A percentile compares a stretch with the other conserved stretches of the same genome.
phyloP scores from a whole-genome alignment of 2,888 invertebrate genomes.

The Sinotaia quadrata region DNA sequence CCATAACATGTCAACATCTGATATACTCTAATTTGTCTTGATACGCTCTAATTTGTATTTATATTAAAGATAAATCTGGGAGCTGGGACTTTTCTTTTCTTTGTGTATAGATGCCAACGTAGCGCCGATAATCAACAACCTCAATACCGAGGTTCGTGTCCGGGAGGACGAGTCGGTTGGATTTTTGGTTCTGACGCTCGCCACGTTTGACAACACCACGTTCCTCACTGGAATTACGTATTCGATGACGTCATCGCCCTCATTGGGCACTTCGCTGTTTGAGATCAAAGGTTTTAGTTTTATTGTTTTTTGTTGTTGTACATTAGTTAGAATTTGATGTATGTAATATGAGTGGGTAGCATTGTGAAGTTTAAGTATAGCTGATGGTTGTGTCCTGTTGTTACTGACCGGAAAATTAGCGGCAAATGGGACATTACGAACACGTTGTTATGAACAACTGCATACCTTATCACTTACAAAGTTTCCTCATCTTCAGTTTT shows the following conservation, averaged over 20 bases:
- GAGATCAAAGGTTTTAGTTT: constrained; percentile 8
- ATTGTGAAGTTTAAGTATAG: neutral
- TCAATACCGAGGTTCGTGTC: constrained; percentile 15
- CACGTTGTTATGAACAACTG: too few relatives aligned
- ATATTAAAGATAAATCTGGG: neutral
- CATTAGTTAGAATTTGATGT: too few relatives aligned
- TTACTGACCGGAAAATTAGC: too few relatives aligned
- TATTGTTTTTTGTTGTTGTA: too few relatives aligned
- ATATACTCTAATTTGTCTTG: too few relatives aligned
- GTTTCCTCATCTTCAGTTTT: too few relatives aligned
- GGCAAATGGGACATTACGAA: too few relatives aligned
- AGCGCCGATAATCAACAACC: constrained; percentile 24
- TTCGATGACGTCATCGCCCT: constrained; percentile 11
- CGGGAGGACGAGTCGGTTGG: constrained; percentile 27
- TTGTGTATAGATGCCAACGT: constrained; percentile 9
- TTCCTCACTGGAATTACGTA: neutral
- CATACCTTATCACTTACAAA: too few relatives aligned
- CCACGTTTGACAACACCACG: neutral
- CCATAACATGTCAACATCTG: too few relatives aligned
- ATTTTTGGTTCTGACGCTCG: neutral
- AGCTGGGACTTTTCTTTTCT: neutral
- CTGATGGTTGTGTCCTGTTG: neutral
- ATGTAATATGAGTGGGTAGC: neutral
- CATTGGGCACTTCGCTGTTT: constrained; percentile 15
- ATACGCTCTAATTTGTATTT: neutral